Base-by-base conservation (phyloP, 2,113 vertebrate genomes). In the Bucco capensis region DNA sequence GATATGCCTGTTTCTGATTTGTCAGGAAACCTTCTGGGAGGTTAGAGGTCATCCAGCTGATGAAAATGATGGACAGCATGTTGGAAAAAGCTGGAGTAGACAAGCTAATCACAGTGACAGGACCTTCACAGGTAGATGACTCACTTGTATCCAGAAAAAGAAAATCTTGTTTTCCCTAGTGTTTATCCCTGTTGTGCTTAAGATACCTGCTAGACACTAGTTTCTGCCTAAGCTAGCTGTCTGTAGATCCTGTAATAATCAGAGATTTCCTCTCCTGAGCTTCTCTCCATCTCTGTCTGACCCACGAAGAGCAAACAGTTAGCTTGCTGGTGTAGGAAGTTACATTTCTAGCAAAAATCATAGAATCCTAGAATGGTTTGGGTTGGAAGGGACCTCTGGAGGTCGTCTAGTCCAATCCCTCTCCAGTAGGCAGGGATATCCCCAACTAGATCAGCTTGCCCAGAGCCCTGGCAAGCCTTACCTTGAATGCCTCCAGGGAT, bases 31-130 rank as follows among this genome's bases (percentile, higher is more conserved):
- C 98, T 58, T 98, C 98, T 88, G 98, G 97, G 30, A 97, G 98
- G 87, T 74, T 98, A 50, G 98, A 99, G 81, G 98, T 97, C 37
- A 70, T 98, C 42, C 97, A 98, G 90, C 96, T 99, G 96, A 98
- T 97, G 95, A 95, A 94, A 30, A 97, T 98, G 90, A 99, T 99
- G 98, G 98, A 99, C 40, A 79, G 96, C 51, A 98, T 99, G 98
- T 76, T 99, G 83, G 96, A 98, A 94, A 98, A 97, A 91, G 98
- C 98, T 61, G 98, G 98, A 13, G 94, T 97, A 53, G 97, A 98
- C 86, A 93, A 97, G 78, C 70, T 93, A 23, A 90, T 97, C 21
- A 97, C 97, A 74, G 81, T 97, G 78, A 97, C 96, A 33, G 97
- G 97, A 17, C 83, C 98, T 74, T 98, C 98, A n/a, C 98, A 99